Evolutionary conservation across 1,140 invertebrate genomes (phyloP).

Genomic region (Papilio polyxenes): DNA sequence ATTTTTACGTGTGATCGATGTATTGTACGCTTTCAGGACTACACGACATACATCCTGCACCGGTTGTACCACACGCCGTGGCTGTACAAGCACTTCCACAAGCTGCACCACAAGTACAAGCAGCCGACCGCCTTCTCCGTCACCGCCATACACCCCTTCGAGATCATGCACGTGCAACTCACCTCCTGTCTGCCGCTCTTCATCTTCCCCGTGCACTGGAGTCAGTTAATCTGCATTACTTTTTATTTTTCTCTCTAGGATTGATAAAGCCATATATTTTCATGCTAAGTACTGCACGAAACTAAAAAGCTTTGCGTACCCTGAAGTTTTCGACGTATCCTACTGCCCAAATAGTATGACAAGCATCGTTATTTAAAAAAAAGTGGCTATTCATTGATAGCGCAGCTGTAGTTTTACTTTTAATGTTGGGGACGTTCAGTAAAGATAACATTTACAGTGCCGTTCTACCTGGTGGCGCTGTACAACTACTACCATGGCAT

Average conservation of each 20-base stretch:
- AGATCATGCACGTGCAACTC: conserved; percentile 84
- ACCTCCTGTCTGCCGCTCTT: conserved; percentile 81
- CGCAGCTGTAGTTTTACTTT: no score
- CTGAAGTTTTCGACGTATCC: no score
- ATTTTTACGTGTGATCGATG: not conserved
- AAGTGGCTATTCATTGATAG: no score
- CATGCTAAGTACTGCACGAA: no score
- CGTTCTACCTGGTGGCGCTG: conserved; percentile 81
- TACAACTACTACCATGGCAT: conserved; percentile 89
- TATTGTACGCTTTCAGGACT: conserved; percentile 81
- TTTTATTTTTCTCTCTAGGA: not conserved
- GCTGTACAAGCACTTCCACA: conserved; percentile 87
- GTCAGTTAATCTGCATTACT: conserved; percentile 76
- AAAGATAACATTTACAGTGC: conserved; percentile 74
- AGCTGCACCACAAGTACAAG: conserved; percentile 88
- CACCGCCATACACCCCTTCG: conserved; percentile 87
- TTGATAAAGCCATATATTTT: no score
- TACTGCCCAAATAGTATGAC: no score
- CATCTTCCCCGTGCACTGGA: conserved; percentile 82
- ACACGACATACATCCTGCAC: conserved; percentile 85
- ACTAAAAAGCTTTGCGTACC: no score
- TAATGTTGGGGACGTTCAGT: no score
- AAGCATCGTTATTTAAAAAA: no score
- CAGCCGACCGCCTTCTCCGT: conserved; percentile 88
- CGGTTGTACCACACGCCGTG: conserved; percentile 85